phyloP scores from a whole-genome alignment of 2,888 invertebrate species.

The Oxystoma pomonae region DNA sequence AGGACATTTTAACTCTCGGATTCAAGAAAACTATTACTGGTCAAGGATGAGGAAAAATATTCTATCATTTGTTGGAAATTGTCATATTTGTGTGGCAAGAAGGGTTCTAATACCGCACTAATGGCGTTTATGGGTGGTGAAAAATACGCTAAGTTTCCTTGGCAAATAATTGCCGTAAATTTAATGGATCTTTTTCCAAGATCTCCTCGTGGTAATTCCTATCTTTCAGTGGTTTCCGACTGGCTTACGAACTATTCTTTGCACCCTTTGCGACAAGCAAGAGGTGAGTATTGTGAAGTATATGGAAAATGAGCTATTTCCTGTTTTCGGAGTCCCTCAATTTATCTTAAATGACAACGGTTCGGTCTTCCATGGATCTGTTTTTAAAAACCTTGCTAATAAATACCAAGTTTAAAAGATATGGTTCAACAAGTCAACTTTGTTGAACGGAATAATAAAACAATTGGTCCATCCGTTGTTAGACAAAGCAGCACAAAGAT shows the following conservation, averaged over 20 bases:
- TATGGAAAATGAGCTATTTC: constrained; percentile 17
- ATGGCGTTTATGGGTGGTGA: constrained; percentile 24
- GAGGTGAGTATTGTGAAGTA: constrained; percentile 9
- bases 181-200: constrained; percentile 14
- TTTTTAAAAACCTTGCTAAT: constrained; percentile 12
- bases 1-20: constrained; percentile 23
- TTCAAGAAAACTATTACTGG: constrained; percentile 19
- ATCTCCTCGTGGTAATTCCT: constrained; percentile 6
- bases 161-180: constrained; percentile 17
- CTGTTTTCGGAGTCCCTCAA: constrained; percentile 11
- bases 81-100: constrained; percentile 14
- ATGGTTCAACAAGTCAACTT: constrained; percentile 32
- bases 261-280: constrained; percentile 13
- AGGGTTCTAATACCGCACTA: constrained; percentile 20
- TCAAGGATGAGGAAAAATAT: constrained; percentile 21
- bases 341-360: constrained; percentile 19
- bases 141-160: constrained; percentile 7
- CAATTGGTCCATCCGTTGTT: not conserved
- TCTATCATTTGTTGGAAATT: constrained; percentile 18
- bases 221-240: constrained; percentile 16
- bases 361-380: constrained; percentile 10
- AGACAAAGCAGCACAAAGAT: constrained; percentile 16
- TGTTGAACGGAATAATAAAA: constrained; percentile 30
- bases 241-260: constrained; percentile 20
- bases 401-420: constrained; percentile 10